Evolutionary conservation across 2,888 invertebrate species (phyloP).

Genomic region (Lithophane ornitopus): DNA sequence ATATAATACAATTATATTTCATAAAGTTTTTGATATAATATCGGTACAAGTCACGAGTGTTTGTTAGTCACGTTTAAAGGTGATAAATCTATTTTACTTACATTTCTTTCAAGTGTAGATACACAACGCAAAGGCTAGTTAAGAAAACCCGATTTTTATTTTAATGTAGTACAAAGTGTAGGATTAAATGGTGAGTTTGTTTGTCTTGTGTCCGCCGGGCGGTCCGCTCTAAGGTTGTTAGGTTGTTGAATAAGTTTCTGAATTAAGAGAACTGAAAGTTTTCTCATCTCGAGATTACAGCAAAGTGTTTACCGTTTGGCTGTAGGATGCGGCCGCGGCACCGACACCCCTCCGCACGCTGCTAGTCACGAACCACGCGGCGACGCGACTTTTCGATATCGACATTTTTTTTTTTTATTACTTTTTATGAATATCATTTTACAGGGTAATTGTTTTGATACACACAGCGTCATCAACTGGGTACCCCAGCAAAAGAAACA

Average conservation of each 20-base stretch:
- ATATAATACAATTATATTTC: not conserved
- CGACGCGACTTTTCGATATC: conserved; percentile 40
- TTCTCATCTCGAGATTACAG: conserved; percentile 91
- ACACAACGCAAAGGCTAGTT: conserved; percentile 38
- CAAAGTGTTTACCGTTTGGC: conserved; percentile 91
- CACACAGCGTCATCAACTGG: too few relatives aligned
- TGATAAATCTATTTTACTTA: conserved; percentile 15
- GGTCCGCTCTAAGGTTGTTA: conserved; percentile 90
- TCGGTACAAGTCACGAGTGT: not conserved
- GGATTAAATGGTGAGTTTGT: conserved; percentile 89
- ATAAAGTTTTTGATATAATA: not conserved
- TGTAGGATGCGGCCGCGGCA: conserved; percentile 86
- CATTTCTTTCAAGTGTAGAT: conserved; percentile 1
- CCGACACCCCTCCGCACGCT: conserved; percentile 68
- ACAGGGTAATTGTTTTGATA: not conserved
- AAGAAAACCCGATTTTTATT: conserved; percentile 69
- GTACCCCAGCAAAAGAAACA: not conserved
- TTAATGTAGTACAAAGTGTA: conserved; percentile 82
- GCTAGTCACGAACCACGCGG: conserved; percentile 45
- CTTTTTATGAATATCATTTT: not conserved
- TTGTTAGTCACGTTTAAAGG: not conserved
- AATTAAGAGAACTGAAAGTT: conserved; percentile 91
- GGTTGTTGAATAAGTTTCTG: conserved; percentile 91
- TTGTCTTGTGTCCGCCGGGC: conserved; percentile 87
- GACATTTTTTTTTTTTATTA: conserved; percentile 39